These are phyloP conservation scores for Alentia gelatinosa DNA, from an alignment of 2,888 invertebrate species.

Conservation along the genomic window DNA sequence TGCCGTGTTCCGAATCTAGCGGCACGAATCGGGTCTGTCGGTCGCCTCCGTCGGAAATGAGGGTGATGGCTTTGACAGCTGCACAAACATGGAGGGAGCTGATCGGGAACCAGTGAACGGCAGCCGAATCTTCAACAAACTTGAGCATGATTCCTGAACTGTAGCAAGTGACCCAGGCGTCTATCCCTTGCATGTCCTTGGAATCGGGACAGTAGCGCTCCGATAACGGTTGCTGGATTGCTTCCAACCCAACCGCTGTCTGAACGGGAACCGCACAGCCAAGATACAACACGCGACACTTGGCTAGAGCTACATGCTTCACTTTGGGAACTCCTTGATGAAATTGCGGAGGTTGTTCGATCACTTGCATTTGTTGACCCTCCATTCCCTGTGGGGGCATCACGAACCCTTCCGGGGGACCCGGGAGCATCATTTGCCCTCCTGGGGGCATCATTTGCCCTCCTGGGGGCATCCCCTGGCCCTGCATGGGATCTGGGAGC, in stretches of 20 bases:
- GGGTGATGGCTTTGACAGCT: conserved; percentile 75
- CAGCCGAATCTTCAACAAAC: conserved; percentile 85
- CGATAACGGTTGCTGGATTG: conserved; percentile 74
- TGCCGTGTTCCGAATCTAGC: conserved; percentile 73
- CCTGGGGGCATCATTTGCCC: too few species aligned
- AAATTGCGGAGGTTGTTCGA: not conserved
- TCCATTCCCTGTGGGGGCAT: too few species aligned
- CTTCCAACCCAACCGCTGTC: conserved; percentile 76
- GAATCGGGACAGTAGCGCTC: conserved; percentile 73
- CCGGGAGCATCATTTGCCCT: too few species aligned
- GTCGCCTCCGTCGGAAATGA: conserved; percentile 70
- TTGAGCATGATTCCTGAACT: conserved; percentile 95
- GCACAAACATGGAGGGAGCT: conserved; percentile 77
- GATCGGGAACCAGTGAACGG: conserved; percentile 77
- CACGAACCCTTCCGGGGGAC: too few species aligned
- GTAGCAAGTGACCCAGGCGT: conserved; percentile 97
- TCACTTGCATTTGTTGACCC: not conserved
- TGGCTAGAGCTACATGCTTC: conserved; percentile 67
- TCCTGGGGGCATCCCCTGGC: too few species aligned
- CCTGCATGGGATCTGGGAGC: too few species aligned
- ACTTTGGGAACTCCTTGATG: not conserved
- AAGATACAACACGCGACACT: conserved; percentile 78
- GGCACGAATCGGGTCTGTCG: conserved; percentile 74
- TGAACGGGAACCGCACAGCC: conserved; percentile 79
- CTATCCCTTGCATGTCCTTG: conserved; percentile 73